Evolutionary conservation across 1,140 invertebrate species (phyloP), one percentile per base, ranked within the genome.

Genomic region (Tetramorium simillimum): DNA sequence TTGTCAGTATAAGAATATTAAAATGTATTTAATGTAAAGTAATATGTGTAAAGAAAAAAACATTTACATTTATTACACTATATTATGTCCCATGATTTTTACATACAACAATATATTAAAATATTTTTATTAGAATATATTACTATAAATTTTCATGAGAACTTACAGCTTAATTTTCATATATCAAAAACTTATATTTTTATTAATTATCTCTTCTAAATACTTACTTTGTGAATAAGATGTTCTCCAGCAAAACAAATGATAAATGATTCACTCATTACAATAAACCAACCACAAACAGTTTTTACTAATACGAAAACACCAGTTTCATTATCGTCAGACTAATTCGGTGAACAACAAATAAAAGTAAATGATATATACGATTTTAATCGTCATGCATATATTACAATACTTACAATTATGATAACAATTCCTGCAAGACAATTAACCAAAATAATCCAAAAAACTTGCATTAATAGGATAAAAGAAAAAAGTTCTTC

Each of bases 211-310:
- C 3, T 21, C 1, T 56, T 60, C 18, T 14, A 16, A 46, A 28
- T 16, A 80, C 24, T 63, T n/a, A 85, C 81, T 46, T 85, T 88
- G 4, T 16, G 16, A 14, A 43, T 75, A 5, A 88, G 51, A 40
- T 86, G 80, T 72, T 88, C 82, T 37, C 86, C 82, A 4, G 75
- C 82, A 16, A 80, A 88, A n/a, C 75, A 88, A 63, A 88, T 70
- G 3, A 78, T 24, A 28, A 86, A 88, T 6, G 49, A 60, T 53
- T 86, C 84, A 18, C 28, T 43, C 14, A 63, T 65, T 53, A 86
- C 5, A 5, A n/a, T 76, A 6, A 65, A 0, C 1, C 69, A 78
- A 53, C 14, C 60, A 12, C 12, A 21, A 33, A 49, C 0, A 5
- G 67, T 62, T 63, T 84, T 84, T 3, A 62, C 18, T 24, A 84